Conservation (phyloP, 1,140 invertebrate genomes). For the Camponotus floridanus region DNA sequence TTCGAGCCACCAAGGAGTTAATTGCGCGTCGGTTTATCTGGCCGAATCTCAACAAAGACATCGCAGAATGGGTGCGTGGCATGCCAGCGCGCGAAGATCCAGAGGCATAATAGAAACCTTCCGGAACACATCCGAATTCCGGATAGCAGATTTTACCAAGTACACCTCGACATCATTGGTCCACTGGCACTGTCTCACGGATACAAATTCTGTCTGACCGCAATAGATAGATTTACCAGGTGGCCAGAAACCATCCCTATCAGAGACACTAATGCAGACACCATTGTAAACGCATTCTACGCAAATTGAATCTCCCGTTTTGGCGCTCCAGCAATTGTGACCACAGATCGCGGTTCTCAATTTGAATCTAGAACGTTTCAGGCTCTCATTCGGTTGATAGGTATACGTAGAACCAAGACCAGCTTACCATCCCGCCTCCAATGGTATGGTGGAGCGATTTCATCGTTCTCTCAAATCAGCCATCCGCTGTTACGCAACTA, state of each 20-base stretch:
- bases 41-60: not conserved
- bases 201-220: not conserved
- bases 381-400: not conserved
- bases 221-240: not conserved
- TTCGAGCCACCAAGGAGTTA: too few species aligned
- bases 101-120: not conserved
- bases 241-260: not conserved
- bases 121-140: not conserved
- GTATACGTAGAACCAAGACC: not conserved
- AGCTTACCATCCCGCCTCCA: not conserved
- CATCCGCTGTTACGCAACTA: not conserved
- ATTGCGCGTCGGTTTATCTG: not conserved
- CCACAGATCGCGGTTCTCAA: constrained; percentile 20
- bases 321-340: not conserved
- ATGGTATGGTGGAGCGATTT: not conserved
- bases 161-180: not conserved
- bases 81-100: not conserved
- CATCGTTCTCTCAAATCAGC: not conserved
- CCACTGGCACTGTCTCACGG: not conserved
- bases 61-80: not conserved
- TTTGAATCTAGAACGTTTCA: constrained; percentile 2
- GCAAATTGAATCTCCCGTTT: not conserved
- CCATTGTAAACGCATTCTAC: not conserved
- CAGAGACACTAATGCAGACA: not conserved
- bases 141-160: not conserved